Percentiles rank a stretch among this genome's conserved stretches.
Evolutionary conservation across 2,113 vertebrate genomes (phyloP).

Genomic region (Tursiops truncatus): DNA sequence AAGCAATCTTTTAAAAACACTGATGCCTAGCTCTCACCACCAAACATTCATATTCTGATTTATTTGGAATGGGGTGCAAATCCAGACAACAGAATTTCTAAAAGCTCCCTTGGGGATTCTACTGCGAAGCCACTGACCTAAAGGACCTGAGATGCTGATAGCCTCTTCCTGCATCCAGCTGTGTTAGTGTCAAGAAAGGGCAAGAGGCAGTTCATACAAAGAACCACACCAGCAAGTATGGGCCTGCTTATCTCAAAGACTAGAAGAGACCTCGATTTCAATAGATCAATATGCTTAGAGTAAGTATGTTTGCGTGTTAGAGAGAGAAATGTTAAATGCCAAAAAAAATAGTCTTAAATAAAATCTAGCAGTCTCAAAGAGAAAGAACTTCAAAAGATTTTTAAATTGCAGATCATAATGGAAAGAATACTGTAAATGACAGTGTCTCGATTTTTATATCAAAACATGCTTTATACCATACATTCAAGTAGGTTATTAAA

Average conservation of each 20-base stretch:
- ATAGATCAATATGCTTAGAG: constrained; percentile 20
- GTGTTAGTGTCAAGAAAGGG: background rate
- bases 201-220: background rate
- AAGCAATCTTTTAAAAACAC: constrained; percentile 8
- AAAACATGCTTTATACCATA: background rate
- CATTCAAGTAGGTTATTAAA: background rate
- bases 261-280: constrained; percentile 25
- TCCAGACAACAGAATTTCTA: background rate
- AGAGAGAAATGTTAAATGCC: background rate
- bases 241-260: background rate
- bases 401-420: background rate
- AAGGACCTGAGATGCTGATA: background rate
- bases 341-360: background rate
- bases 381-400: background rate
- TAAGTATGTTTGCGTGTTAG: background rate
- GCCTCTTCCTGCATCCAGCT: background rate
- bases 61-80: background rate
- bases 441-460: background rate
- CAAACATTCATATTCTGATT: background rate
- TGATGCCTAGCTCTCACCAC: background rate
- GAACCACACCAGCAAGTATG: background rate
- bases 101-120: background rate
- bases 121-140: background rate
- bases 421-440: constrained; percentile 20
- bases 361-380: constrained; percentile 22